Conservation (phyloP, 2,888 invertebrate species). For the Trissolcus brochymenae region DNA sequence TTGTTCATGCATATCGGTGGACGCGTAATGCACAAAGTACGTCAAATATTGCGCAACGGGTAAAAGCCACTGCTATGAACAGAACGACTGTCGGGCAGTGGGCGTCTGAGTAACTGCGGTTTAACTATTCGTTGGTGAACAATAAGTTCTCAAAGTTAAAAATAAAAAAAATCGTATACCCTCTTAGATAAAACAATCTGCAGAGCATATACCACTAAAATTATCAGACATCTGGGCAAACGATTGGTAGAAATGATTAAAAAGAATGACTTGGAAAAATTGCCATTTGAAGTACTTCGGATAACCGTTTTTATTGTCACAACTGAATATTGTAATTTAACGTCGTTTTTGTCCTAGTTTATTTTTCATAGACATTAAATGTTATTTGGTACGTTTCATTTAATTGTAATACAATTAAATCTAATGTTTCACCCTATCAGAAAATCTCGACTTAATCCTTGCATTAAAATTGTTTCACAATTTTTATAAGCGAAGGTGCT, state of each 20-base stretch:
- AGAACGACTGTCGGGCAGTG: constrained; percentile 41
- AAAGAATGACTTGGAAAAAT: constrained; percentile 49
- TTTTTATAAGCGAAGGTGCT: no score
- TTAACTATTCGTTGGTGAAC: constrained; percentile 59
- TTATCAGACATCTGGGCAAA: constrained; percentile 50
- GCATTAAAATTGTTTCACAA: no score
- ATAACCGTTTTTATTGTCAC: constrained; percentile 25
- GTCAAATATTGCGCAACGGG: constrained; percentile 63
- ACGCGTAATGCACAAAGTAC: constrained; percentile 44
- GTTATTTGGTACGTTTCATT: no score
- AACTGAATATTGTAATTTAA: neutral
- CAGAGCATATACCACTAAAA: constrained; percentile 40
- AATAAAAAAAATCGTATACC: constrained; percentile 50
- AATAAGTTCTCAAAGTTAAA: constrained; percentile 52
- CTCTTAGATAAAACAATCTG: constrained; percentile 53
- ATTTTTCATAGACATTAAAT: neutral
- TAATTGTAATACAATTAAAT: no score
- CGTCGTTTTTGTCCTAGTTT: neutral
- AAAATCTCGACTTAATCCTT: no score
- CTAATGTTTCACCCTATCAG: no score
- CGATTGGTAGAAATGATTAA: constrained; percentile 38
- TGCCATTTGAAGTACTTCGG: constrained; percentile 26
- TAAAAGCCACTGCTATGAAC: constrained; percentile 61
- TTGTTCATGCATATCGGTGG: constrained; percentile 54
- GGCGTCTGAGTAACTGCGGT: constrained; percentile 58